Conservation (phyloP, 1,140 invertebrate genomes). For the Zaprionus gabonicus region DNA sequence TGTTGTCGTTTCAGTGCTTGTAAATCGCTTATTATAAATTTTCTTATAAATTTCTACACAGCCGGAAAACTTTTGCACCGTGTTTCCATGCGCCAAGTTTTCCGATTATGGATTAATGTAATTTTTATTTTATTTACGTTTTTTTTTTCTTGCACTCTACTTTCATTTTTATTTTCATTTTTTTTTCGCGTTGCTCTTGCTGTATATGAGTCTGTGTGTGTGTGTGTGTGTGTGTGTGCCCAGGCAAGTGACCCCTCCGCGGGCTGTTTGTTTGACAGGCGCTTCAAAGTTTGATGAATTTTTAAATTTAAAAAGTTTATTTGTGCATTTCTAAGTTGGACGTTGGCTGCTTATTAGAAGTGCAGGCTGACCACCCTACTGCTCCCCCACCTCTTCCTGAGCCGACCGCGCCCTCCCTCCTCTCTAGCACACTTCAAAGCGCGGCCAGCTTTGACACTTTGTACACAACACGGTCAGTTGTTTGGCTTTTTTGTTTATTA, state of each 20-base stretch:
- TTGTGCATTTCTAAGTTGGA: constrained; percentile 74
- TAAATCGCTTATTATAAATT: constrained; percentile 79
- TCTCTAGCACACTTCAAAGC: neutral
- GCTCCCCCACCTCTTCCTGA: neutral
- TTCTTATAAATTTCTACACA: constrained; percentile 67
- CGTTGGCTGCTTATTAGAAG: constrained; percentile 48
- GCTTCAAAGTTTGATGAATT: constrained; percentile 82
- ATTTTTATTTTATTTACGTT: constrained; percentile 69
- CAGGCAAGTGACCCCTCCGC: constrained; percentile 43
- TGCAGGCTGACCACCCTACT: constrained; percentile 26
- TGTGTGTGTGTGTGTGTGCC: neutral
- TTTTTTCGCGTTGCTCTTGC: neutral
- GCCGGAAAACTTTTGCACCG: constrained; percentile 65
- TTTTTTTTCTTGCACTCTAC: constrained; percentile 32
- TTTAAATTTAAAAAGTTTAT: constrained; percentile 84
- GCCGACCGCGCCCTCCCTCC: too few relatives aligned
- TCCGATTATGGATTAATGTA: constrained; percentile 83
- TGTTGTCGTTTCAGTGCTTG: constrained; percentile 55
- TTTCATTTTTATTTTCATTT: constrained; percentile 29
- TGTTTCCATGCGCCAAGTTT: constrained; percentile 69
- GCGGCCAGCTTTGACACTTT: constrained; percentile 23
- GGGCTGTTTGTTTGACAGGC: constrained; percentile 66
- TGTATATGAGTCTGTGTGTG: too few relatives aligned
- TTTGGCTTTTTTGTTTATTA: constrained; percentile 22
- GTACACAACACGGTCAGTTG: constrained; percentile 13